Conservation (phyloP, 1,140 invertebrate genomes). For the Phenacoccus solenopsis region DNA sequence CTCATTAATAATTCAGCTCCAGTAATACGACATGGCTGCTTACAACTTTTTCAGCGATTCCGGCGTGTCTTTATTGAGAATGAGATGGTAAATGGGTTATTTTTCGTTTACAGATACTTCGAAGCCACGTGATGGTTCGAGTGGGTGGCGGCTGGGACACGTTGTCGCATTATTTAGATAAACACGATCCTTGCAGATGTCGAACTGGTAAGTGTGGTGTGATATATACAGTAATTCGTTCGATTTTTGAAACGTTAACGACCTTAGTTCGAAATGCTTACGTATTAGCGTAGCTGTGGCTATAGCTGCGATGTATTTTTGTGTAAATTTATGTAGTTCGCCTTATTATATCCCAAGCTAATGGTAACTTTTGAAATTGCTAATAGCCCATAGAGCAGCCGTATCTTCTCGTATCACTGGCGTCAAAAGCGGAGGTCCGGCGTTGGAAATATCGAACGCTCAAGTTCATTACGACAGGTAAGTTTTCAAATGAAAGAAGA, state of each 20-base stretch:
- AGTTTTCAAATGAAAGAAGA: too few relatives aligned
- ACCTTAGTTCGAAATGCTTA: too few relatives aligned
- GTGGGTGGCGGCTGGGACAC: slow-evolving; percentile 89
- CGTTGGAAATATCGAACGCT: slow-evolving; percentile 58
- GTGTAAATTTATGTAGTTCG: too few relatives aligned
- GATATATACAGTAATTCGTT: too few relatives aligned
- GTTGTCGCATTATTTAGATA: slow-evolving; percentile 76
- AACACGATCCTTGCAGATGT: slow-evolving; percentile 78
- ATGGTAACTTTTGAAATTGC: slow-evolving; percentile 19
- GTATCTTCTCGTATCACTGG: slow-evolving; percentile 42
- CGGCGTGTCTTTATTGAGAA: too few relatives aligned
- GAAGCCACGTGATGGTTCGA: slow-evolving; percentile 83
- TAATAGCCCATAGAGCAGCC: slow-evolving; percentile 40
- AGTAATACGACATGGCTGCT: too few relatives aligned
- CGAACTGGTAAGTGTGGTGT: slow-evolving; percentile 44
- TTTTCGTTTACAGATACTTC: slow-evolving; percentile 49
- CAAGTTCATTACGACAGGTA: slow-evolving; percentile 75
- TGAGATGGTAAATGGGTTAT: background rate
- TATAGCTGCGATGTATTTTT: too few relatives aligned
- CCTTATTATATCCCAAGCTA: too few relatives aligned
- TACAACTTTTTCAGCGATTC: too few relatives aligned
- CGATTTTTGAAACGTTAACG: background rate
- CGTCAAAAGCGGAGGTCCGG: slow-evolving; percentile 40
- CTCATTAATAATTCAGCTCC: too few relatives aligned
- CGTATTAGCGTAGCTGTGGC: too few relatives aligned